Conservation (phyloP, 2,797 vertebrate species). For the Pseudomugil tenellus region DNA sequence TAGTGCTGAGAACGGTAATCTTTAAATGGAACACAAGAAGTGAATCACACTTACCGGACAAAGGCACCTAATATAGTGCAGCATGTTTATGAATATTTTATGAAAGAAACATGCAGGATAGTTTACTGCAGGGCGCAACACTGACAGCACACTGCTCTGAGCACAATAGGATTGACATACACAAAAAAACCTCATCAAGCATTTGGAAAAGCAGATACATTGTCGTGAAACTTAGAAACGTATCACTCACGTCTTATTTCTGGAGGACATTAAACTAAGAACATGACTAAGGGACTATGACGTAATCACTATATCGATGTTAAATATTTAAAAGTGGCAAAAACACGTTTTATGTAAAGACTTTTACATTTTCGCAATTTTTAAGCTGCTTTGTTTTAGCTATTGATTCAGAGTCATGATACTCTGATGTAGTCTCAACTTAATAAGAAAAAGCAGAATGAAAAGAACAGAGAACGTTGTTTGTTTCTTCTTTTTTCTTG, state of each 20-base stretch:
- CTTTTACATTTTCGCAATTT: background rate
- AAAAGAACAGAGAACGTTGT: background rate
- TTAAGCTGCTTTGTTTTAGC: background rate
- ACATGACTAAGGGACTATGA: background rate
- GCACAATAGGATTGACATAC: background rate
- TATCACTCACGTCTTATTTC: background rate
- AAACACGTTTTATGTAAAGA: background rate
- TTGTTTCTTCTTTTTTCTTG: background rate
- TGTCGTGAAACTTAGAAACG: background rate
- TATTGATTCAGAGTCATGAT: background rate
- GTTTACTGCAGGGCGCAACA: background rate
- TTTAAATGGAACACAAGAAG: slow-evolving; percentile 13
- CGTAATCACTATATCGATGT: too few species aligned
- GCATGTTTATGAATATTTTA: background rate
- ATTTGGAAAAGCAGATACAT: background rate
- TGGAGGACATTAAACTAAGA: background rate
- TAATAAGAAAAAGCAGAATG: background rate
- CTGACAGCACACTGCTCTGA: background rate
- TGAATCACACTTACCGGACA: background rate
- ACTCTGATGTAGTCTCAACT: background rate
- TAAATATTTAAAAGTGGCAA: background rate
- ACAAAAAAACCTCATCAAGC: background rate
- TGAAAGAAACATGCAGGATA: background rate
- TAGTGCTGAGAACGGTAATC: slow-evolving; percentile 19
- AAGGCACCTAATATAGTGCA: background rate